phyloP scores from a whole-genome alignment of 2,888 invertebrate species.

The Quadroppia sp. region DNA sequence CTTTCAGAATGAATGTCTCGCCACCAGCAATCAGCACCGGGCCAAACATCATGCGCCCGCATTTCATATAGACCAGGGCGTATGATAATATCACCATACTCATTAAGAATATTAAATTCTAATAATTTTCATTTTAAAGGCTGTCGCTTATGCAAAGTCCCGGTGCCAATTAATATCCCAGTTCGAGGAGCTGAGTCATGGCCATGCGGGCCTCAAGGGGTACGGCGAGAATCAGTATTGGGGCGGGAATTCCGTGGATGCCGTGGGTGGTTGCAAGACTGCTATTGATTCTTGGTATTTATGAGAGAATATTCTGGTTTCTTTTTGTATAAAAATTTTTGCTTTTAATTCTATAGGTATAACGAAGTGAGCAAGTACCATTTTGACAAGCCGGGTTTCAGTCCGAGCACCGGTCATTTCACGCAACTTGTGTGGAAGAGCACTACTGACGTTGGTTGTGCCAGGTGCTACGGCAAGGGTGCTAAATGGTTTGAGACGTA shows the following conservation, averaged over 20 bases:
- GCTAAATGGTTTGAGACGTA: background rate
- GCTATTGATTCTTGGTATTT: background rate
- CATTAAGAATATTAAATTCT: background rate
- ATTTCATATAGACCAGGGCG: background rate
- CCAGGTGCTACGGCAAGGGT: background rate
- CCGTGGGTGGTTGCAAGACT: background rate
- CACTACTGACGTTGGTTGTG: slow-evolving; percentile 29
- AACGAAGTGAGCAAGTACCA: slow-evolving; percentile 25
- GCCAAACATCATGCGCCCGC: background rate
- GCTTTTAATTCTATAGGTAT: slow-evolving; percentile 2
- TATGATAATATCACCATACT: background rate
- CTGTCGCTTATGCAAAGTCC: slow-evolving; percentile 11
- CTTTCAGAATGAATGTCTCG: background rate
- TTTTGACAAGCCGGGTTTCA: background rate
- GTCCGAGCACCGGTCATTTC: slow-evolving; percentile 26
- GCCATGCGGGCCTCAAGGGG: background rate
- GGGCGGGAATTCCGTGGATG: background rate
- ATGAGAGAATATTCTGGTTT: no score
- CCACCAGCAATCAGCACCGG: background rate
- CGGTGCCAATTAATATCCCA: slow-evolving; percentile 15
- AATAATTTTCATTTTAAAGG: no score
- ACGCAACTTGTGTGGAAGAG: slow-evolving; percentile 36
- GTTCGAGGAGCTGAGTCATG: background rate
- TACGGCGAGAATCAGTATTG: background rate
- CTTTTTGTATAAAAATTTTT: background rate